Percentiles rank a stretch among this genome's conserved stretches.
Conservation (phyloP, 1,140 invertebrate genomes). For the Panulirus ornatus region DNA sequence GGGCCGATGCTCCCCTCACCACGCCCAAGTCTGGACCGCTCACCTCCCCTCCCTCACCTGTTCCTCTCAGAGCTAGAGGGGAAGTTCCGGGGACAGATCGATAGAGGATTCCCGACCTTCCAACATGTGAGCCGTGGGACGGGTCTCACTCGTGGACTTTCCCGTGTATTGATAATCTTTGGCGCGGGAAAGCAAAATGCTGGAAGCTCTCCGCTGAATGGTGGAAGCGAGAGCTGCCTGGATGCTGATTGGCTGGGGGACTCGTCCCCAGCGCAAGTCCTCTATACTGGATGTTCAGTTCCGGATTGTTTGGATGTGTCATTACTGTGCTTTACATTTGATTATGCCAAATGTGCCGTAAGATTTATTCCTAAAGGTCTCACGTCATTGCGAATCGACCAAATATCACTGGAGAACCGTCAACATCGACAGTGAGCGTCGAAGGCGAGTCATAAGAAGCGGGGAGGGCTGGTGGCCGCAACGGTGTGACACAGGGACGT, state of each 20-base stretch:
- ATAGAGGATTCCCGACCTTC: background rate
- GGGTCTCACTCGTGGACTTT: background rate
- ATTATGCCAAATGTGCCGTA: no score
- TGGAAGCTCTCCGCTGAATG: constrained; percentile 8
- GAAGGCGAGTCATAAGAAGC: no score
- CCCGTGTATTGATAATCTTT: constrained; percentile 11
- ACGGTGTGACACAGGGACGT: background rate
- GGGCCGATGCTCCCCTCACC: constrained; percentile 16
- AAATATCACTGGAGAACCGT: no score
- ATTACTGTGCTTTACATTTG: background rate
- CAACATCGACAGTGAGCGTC: background rate
- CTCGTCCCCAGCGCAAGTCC: constrained; percentile 1
- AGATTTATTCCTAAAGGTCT: no score
- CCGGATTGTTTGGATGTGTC: background rate
- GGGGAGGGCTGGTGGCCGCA: background rate
- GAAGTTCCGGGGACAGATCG: background rate
- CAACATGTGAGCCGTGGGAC: background rate
- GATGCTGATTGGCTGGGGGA: constrained; percentile 17
- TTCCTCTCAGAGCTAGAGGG: constrained; percentile 30
- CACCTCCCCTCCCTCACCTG: constrained; percentile 39
- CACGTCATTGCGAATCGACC: no score
- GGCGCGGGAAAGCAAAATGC: background rate
- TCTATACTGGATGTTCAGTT: background rate
- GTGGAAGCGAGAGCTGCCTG: background rate
- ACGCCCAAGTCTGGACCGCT: constrained; percentile 52